Conservation (phyloP, 2,888 invertebrate species). For the Cephonodes hylas region DNA sequence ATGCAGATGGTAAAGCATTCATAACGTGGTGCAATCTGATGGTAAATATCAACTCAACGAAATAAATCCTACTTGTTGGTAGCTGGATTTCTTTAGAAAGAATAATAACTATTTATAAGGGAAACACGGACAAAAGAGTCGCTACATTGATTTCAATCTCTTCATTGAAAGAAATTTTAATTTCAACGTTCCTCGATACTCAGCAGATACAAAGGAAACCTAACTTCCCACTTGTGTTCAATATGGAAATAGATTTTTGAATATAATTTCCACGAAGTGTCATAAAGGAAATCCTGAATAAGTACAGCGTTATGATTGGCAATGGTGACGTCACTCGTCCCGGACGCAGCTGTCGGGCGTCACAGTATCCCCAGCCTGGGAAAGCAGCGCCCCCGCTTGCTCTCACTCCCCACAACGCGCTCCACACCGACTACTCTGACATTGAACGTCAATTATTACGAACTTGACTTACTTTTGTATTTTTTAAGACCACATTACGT, state of each 20-base stretch:
- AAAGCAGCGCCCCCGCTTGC: constrained; percentile 53
- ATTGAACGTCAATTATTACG: constrained; percentile 60
- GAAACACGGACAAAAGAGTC: too few species aligned
- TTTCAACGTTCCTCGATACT: not conserved
- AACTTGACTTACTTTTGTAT: constrained; percentile 51
- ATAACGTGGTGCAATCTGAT: too few species aligned
- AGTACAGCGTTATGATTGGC: not conserved
- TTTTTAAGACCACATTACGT: not conserved
- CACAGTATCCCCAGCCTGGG: constrained; percentile 49
- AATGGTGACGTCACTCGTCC: constrained; percentile 39
- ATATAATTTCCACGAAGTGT: constrained; percentile 15
- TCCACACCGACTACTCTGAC: constrained; percentile 37
- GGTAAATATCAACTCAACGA: too few species aligned
- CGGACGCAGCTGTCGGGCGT: constrained; percentile 44
- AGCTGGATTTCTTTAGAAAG: too few species aligned
- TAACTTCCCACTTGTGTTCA: not conserved
- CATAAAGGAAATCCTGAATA: constrained; percentile 15
- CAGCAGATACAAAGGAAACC: not conserved
- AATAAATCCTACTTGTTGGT: too few species aligned
- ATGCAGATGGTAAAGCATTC: too few species aligned
- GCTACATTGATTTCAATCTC: not conserved
- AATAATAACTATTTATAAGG: too few species aligned
- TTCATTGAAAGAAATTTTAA: not conserved
- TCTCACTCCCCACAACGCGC: constrained; percentile 31
- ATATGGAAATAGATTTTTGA: constrained; percentile 10